Conservation (phyloP, 2,113 vertebrate genomes). For the Cebidichthys violaceus region DNA sequence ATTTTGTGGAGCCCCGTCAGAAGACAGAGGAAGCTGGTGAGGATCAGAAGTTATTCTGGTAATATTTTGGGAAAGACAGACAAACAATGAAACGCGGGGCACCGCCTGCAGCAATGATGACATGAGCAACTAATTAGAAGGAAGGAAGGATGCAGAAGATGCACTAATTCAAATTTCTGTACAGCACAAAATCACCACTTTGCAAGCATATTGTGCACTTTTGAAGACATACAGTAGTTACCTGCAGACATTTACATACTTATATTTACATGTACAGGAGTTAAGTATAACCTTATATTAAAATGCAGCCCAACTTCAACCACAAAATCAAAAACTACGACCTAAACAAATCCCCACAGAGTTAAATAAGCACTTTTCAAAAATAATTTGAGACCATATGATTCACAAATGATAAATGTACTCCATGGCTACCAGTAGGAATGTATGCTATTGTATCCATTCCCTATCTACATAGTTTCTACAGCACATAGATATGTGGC, state of each 20-base stretch:
- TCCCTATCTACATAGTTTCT: slow-evolving; percentile 1
- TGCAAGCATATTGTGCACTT: slow-evolving; percentile 1
- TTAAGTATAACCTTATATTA: background rate
- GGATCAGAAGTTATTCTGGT: background rate
- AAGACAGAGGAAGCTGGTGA: slow-evolving; percentile 1
- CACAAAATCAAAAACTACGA: background rate
- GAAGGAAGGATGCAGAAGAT: slow-evolving; percentile 19
- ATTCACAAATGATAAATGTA: slow-evolving; percentile 6
- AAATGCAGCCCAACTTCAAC: background rate
- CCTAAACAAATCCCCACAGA: background rate
- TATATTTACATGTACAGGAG: background rate
- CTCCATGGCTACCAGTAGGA: background rate
- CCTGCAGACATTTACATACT: background rate
- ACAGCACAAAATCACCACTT: slow-evolving; percentile 31
- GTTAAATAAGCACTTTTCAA: slow-evolving; percentile 4
- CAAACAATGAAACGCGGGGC: background rate
- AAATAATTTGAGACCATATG: background rate
- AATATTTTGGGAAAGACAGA: background rate
- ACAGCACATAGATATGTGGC: background rate
- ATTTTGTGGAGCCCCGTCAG: background rate
- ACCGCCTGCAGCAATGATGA: slow-evolving; percentile 10
- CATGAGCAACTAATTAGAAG: slow-evolving; percentile 31
- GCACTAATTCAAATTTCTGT: background rate
- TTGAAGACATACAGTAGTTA: background rate
- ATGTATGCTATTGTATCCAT: slow-evolving; percentile 3